Conservation (phyloP, 2,113 vertebrate species). For the Brachyhypopomus gauderio region DNA sequence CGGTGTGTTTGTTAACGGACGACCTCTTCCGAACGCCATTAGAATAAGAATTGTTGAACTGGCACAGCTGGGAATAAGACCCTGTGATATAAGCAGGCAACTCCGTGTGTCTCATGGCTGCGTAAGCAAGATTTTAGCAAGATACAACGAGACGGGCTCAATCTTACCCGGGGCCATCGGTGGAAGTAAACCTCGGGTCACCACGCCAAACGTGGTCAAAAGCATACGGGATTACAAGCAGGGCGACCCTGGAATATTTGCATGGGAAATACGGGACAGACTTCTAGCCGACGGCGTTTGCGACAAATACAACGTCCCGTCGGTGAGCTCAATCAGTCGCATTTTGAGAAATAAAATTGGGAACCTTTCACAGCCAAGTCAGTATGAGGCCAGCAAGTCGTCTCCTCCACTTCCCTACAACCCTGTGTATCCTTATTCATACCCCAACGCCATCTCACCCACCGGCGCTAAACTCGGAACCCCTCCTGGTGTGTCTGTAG, state of each 20-base stretch:
- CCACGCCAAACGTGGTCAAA: conserved; percentile 88
- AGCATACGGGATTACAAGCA: conserved; percentile 91
- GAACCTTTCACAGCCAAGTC: conserved; percentile 75
- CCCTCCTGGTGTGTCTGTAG: conserved; percentile 67
- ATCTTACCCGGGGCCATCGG: conserved; percentile 91
- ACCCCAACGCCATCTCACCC: conserved; percentile 76
- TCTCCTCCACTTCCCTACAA: conserved; percentile 78
- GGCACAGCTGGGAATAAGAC: conserved; percentile 89
- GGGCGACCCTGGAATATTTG: conserved; percentile 90
- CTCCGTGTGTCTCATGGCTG: conserved; percentile 88
- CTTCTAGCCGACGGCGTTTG: conserved; percentile 88
- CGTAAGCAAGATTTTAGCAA: conserved; percentile 90
- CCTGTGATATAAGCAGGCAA: conserved; percentile 91
- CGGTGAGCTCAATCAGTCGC: conserved; percentile 91
- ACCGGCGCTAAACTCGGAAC: conserved; percentile 75
- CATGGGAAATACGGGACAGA: conserved; percentile 92
- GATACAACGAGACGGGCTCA: conserved; percentile 92
- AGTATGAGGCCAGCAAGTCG: conserved; percentile 75
- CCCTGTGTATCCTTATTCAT: conserved; percentile 84
- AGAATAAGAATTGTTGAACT: conserved; percentile 89
- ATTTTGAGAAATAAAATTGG: conserved; percentile 90
- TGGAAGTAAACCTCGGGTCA: conserved; percentile 90
- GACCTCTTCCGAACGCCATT: conserved; percentile 87
- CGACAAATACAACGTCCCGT: conserved; percentile 93
- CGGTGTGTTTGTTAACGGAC: conserved; percentile 90